Conservation (phyloP, 2,113 vertebrate species). For the Myotis brandtii region DNA sequence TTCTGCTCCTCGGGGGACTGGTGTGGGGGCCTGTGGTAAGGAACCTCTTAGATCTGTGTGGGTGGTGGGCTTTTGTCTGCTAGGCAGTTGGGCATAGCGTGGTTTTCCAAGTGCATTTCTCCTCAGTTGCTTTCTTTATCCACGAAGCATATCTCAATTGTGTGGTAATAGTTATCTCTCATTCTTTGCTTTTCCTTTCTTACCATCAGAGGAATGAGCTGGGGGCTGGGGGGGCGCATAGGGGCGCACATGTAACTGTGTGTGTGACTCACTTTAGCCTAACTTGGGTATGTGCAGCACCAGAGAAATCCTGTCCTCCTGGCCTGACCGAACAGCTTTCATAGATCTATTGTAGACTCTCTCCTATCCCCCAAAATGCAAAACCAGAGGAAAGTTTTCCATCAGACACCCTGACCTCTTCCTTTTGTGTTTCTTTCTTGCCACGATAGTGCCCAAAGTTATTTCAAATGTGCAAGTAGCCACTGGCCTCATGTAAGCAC, state of each 20-base stretch:
- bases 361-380: not conserved
- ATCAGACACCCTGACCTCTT: accelerated
- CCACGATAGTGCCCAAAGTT: not conserved
- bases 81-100: not conserved
- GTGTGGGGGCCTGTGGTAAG: not conserved
- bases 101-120: not conserved
- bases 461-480: not conserved
- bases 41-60: not conserved
- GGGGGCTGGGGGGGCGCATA: too few relatives aligned
- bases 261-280: not conserved
- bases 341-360: not conserved
- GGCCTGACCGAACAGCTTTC: not conserved
- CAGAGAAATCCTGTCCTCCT: not conserved
- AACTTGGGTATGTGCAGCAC: not conserved
- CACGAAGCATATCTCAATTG: not conserved
- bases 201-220: not conserved
- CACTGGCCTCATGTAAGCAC: not conserved
- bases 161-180: not conserved
- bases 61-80: slow-evolving; percentile 31
- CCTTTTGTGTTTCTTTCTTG: not conserved
- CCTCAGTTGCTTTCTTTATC: not conserved
- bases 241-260: not conserved
- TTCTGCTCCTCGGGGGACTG: too few relatives aligned
- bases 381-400: not conserved
- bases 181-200: not conserved